phyloP scores from a whole-genome alignment of 2,888 invertebrate species.

The Oegoconia quadripuncta region DNA sequence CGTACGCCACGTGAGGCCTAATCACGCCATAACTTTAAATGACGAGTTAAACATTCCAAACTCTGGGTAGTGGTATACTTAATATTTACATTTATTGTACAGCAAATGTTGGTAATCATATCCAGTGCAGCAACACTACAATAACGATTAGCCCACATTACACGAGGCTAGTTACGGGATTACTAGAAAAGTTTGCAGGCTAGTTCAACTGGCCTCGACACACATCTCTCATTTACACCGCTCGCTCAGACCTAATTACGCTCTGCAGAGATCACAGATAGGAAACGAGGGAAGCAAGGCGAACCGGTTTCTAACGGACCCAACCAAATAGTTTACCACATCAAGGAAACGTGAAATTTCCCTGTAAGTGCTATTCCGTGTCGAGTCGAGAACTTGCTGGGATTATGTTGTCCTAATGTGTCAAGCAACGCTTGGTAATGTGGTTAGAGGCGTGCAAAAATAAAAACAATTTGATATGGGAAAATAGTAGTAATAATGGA shows the following conservation, averaged over 20 bases:
- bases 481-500: no score
- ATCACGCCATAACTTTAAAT: no score
- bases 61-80: no score
- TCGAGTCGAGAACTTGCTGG: no score
- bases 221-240: constrained; percentile 52
- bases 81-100: no score
- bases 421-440: no score
- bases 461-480: no score
- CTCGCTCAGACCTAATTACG: constrained; percentile 55
- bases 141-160: constrained; percentile 13
- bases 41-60: no score
- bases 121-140: not conserved
- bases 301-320: constrained; percentile 48
- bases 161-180: constrained; percentile 11
- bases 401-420: no score
- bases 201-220: constrained; percentile 53
- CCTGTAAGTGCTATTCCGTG: not conserved
- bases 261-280: constrained; percentile 47
- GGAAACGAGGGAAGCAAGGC: constrained; percentile 46
- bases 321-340: constrained; percentile 1
- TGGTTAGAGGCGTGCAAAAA: no score
- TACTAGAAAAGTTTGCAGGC: constrained; percentile 14
- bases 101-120: not conserved
- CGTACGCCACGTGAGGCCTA: no score
- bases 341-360: not conserved